phyloP scores from a whole-genome alignment of 2,888 invertebrate species.

The Panopea generosa region DNA sequence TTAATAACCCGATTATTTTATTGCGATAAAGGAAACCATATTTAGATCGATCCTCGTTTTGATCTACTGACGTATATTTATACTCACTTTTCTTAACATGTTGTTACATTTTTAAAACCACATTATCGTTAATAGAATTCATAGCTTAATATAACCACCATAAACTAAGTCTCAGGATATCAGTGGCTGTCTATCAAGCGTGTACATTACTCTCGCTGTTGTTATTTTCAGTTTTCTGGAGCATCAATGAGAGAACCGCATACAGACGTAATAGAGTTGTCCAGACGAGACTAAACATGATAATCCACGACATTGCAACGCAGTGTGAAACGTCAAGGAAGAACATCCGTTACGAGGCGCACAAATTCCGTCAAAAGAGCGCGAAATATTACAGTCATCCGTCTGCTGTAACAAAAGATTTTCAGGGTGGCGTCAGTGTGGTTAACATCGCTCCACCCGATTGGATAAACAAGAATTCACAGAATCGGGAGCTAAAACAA shows the following conservation, averaged over 20 bases:
- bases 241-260: conserved; percentile 66
- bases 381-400: conserved; percentile 38
- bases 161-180: too few species aligned
- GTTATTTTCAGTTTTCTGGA: conserved; percentile 61
- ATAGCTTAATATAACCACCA: too few species aligned
- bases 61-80: too few species aligned
- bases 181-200: too few species aligned
- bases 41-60: too few species aligned
- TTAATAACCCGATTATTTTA: too few species aligned
- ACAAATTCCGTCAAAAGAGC: conserved; percentile 60
- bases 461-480: conserved; percentile 15
- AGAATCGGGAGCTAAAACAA: not conserved
- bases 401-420: conserved; percentile 1
- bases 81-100: too few species aligned
- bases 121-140: too few species aligned
- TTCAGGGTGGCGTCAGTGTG: not conserved
- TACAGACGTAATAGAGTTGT: conserved; percentile 65
- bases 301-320: conserved; percentile 59
- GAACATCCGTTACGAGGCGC: conserved; percentile 58
- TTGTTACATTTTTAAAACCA: too few species aligned
- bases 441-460: conserved; percentile 41
- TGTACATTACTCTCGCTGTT: not conserved
- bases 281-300: conserved; percentile 62
- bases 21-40: too few species aligned
- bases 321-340: conserved; percentile 49